phyloP scores from a whole-genome alignment of 2,797 vertebrate genomes.

The Premnoplex brunnescens region DNA sequence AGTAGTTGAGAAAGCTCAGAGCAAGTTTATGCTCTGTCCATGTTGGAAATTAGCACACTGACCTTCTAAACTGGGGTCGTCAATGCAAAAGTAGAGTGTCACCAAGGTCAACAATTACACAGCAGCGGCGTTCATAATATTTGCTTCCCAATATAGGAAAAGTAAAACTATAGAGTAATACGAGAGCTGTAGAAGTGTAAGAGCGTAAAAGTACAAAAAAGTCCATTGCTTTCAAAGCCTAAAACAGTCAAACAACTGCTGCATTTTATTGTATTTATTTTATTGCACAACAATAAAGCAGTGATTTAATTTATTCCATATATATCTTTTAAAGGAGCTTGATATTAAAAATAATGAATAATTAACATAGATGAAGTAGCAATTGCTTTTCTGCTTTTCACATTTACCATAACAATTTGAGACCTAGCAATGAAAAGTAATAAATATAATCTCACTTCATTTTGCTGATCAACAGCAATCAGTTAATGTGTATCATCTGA shows the following conservation, averaged over 20 bases:
- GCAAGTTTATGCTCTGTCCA: neutral
- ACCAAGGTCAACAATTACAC: neutral
- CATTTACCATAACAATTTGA: neutral
- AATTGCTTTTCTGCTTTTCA: neutral
- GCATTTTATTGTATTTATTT: neutral
- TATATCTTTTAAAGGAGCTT: neutral
- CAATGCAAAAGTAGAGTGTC: neutral
- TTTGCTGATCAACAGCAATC: slow-evolving; percentile 52
- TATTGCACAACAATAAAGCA: neutral
- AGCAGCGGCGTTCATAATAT: neutral
- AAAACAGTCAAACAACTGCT: neutral
- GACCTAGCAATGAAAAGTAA: neutral
- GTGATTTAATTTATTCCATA: neutral
- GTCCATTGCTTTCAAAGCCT: neutral
- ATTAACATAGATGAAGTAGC: neutral
- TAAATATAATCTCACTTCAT: slow-evolving; percentile 28
- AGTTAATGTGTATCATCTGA: slow-evolving; percentile 12
- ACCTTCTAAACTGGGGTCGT: neutral
- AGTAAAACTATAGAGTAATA: neutral
- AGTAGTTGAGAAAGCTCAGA: neutral
- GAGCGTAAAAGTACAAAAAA: neutral
- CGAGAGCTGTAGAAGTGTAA: neutral
- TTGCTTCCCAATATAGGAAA: neutral
- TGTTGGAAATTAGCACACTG: neutral
- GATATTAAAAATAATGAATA: neutral